Percentiles rank a stretch among this genome's conserved stretches.
phyloP scores from a whole-genome alignment of 2,797 vertebrate genomes.

The Anguilla obscura region DNA sequence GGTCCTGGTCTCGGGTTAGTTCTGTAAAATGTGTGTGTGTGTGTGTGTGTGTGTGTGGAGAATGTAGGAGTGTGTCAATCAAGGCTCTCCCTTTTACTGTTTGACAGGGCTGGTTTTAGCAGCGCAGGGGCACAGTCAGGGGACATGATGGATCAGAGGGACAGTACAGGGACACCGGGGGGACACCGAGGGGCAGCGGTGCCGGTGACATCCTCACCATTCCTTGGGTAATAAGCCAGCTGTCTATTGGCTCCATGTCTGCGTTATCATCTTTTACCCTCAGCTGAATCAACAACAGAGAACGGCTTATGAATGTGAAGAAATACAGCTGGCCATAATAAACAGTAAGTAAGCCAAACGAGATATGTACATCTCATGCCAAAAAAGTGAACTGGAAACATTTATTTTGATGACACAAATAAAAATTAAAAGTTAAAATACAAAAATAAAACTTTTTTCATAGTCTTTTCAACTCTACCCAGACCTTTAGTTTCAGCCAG shows the following conservation, averaged over 20 bases:
- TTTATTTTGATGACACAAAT: conserved; percentile 10
- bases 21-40: conserved; percentile 48
- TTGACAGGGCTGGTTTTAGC: conserved; percentile 38
- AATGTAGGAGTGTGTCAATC: neutral
- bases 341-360: conserved; percentile 1
- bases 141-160: conserved; percentile 41
- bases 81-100: conserved; percentile 40
- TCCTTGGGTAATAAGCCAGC: conserved; percentile 99
- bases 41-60: conserved; percentile 32
- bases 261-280: conserved; percentile 89
- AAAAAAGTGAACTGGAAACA: neutral
- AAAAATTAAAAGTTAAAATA: conserved; percentile 21
- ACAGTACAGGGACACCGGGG: conserved; percentile 51
- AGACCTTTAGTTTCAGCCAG: neutral
- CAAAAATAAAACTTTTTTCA: neutral
- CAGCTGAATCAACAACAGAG: conserved; percentile 95
- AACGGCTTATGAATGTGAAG: conserved; percentile 71
- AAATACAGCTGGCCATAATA: conserved; percentile 18
- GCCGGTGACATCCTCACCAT: conserved; percentile 93
- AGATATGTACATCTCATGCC: neutral
- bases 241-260: conserved; percentile 99
- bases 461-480: neutral
- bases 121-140: conserved; percentile 45
- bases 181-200: conserved; percentile 63
- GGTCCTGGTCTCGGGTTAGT: neutral